Percentiles rank a stretch among this genome's conserved stretches.
Conservation (phyloP, 2,797 vertebrate genomes). For the Poeciliopsis gracilis region DNA sequence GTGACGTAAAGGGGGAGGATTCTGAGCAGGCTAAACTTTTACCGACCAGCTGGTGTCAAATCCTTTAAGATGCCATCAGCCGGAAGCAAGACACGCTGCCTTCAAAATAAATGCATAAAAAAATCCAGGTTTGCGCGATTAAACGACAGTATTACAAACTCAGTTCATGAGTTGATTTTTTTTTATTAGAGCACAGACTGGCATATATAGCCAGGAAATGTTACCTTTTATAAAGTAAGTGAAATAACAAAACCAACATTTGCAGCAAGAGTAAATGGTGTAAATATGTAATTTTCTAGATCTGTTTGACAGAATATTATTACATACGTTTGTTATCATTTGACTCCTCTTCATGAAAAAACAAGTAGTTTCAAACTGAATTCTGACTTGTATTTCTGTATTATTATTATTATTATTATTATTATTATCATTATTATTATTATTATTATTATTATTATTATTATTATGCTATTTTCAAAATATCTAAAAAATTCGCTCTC, state of each 20-base stretch:
- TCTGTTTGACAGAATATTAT: neutral
- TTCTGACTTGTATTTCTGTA: too few relatives aligned
- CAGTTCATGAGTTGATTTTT: neutral
- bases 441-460: too few relatives aligned
- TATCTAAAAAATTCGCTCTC: neutral
- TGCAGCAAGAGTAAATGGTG: neutral
- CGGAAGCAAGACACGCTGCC: constrained; percentile 25
- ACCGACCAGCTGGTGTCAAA: constrained; percentile 30
- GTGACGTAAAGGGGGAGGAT: constrained; percentile 53
- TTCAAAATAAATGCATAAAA: constrained; percentile 38
- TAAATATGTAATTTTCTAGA: neutral
- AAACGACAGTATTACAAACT: too few relatives aligned
- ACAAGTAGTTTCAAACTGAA: too few relatives aligned
- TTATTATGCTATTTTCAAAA: too few relatives aligned
- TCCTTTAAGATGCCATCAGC: neutral
- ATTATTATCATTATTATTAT: too few relatives aligned
- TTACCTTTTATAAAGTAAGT: neutral
- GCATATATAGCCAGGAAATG: neutral
- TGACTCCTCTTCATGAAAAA: too few relatives aligned
- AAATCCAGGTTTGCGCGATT: neutral
- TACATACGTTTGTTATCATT: neutral
- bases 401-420: too few relatives aligned
- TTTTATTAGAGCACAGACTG: neutral
- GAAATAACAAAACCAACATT: neutral
- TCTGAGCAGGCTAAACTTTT: constrained; percentile 35